Conservation (phyloP, 2,888 invertebrate genomes). For the Caprella mutica region DNA sequence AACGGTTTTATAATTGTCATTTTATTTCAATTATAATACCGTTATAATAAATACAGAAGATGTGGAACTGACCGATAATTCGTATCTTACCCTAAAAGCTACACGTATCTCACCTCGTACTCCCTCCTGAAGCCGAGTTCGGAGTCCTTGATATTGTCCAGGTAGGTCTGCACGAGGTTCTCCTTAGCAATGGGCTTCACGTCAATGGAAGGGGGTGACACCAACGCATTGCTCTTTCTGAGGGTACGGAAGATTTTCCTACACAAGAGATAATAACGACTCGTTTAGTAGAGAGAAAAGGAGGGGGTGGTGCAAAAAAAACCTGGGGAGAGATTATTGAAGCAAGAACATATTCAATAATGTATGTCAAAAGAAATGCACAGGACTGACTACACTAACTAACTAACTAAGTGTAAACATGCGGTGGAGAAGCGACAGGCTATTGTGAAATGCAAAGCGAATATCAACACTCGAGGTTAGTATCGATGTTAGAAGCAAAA, state of each 20-base stretch:
- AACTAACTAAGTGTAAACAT: no score
- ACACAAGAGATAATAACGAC: not conserved
- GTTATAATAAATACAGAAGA: no score
- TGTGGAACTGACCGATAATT: no score
- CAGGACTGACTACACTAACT: no score
- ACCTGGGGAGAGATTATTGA: not conserved
- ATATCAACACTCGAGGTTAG: no score
- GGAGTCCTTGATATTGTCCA: constrained; percentile 70
- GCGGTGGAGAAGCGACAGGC: no score
- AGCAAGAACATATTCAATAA: no score
- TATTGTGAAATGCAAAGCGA: no score
- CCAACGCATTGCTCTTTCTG: constrained; percentile 52
- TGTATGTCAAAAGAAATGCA: no score
- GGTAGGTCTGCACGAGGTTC: constrained; percentile 63
- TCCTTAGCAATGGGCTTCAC: constrained; percentile 65
- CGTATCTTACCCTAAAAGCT: not conserved
- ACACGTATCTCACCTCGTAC: constrained; percentile 53
- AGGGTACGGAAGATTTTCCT: constrained; percentile 55
- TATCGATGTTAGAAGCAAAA: no score
- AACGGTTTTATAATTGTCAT: no score
- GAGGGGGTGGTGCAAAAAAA: constrained; percentile 14
- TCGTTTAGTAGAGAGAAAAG: not conserved
- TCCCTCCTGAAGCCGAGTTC: constrained; percentile 84
- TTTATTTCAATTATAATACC: no score
- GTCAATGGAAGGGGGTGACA: constrained; percentile 60